These are phyloP conservation scores for Melanogrammus aeglefinus DNA, from an alignment of 2,797 vertebrate genomes.

Conservation along the genomic window DNA sequence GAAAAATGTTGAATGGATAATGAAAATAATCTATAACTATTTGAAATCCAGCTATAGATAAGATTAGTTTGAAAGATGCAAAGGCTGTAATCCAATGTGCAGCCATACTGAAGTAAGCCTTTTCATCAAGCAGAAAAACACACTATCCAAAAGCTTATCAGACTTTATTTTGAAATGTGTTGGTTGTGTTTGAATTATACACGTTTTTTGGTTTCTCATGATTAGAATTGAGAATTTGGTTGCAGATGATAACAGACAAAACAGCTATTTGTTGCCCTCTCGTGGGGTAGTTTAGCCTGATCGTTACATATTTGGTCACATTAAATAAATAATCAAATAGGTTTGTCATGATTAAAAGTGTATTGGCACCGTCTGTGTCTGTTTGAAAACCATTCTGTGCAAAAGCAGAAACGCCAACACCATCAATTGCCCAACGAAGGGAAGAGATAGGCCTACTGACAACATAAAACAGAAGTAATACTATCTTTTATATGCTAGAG, in stretches of 20 bases:
- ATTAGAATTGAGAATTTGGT: neutral
- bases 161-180: slow-evolving; percentile 1
- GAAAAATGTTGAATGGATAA: too few species aligned
- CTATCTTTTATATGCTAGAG: slow-evolving; percentile 10
- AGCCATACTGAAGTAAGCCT: neutral
- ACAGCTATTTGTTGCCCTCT: neutral
- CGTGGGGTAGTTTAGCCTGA: neutral
- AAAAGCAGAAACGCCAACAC: neutral
- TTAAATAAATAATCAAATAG: slow-evolving; percentile 30
- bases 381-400: neutral
- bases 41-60: too few species aligned
- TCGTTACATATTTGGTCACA: slow-evolving; percentile 49
- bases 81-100: neutral
- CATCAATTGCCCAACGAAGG: neutral
- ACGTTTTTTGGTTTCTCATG: neutral
- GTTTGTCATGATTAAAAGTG: slow-evolving; percentile 4
- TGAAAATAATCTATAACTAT: too few species aligned
- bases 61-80: neutral
- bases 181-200: neutral
- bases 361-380: neutral
- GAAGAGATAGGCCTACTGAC: slow-evolving; percentile 18
- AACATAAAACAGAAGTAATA: slow-evolving; percentile 27
- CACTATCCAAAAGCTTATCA: neutral
- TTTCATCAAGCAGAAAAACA: neutral
- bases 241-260: neutral